A percentile compares a stretch with the other conserved stretches of the same genome.
Conservation (phyloP, 2,113 vertebrate species). For the zebrafish (Danio rerio) region DNA sequence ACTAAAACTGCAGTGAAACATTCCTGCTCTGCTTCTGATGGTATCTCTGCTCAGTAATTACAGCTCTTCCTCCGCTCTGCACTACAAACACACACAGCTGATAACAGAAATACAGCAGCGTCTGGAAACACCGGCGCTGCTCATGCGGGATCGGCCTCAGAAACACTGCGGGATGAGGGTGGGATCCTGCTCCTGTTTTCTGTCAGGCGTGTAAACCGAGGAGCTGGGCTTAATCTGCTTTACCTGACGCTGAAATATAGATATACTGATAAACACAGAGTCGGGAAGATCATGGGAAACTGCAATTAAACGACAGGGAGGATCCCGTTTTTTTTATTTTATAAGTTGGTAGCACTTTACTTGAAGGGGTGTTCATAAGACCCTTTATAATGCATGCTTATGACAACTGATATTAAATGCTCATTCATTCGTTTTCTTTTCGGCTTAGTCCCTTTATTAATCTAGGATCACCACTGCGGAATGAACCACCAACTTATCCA, state of each 20-base stretch:
- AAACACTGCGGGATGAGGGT: neutral
- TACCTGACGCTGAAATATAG: neutral
- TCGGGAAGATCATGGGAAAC: neutral
- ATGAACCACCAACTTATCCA: no score
- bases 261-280: neutral
- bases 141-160: neutral
- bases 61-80: neutral
- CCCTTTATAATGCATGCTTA: no score
- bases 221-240: conserved; percentile 39
- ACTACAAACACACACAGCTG: neutral
- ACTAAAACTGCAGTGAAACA: neutral
- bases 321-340: no score
- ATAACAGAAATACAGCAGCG: neutral
- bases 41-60: neutral
- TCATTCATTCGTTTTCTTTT: no score
- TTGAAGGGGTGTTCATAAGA: no score
- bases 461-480: no score
- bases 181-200: no score
- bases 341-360: no score
- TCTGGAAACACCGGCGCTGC: neutral
- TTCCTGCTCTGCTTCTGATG: neutral
- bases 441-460: no score
- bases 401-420: no score
- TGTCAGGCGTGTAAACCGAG: no score
- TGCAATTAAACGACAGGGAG: neutral